Conservation (phyloP, 2,113 vertebrate species). For the Cichladusa arquata region DNA sequence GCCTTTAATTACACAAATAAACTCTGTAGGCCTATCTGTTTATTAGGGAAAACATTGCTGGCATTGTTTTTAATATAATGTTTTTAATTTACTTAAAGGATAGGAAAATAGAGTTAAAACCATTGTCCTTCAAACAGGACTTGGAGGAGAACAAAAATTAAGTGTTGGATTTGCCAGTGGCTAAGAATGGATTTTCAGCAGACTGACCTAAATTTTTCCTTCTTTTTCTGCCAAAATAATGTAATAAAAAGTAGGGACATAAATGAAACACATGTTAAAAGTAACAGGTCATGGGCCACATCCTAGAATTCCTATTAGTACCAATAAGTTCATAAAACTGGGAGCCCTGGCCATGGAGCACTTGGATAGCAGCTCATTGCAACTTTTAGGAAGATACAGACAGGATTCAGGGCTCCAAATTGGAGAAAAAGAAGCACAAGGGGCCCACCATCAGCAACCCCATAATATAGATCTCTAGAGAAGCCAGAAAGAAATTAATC, state of each 20-base stretch:
- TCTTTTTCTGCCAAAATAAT: constrained; percentile 45
- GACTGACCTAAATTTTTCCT: constrained; percentile 2
- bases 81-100: constrained; percentile 51
- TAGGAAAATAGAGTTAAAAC: constrained; percentile 49
- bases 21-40: constrained; percentile 16
- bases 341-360: background rate
- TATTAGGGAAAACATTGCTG: constrained; percentile 52
- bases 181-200: constrained; percentile 16
- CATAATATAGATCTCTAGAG: background rate
- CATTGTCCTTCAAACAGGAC: constrained; percentile 9
- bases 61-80: constrained; percentile 43
- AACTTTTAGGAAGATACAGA: background rate
- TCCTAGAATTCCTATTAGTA: background rate
- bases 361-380: background rate
- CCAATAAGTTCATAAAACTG: background rate
- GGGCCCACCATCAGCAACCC: background rate
- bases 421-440: background rate
- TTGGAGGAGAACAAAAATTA: background rate
- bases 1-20: constrained; percentile 49
- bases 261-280: constrained; percentile 29
- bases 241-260: constrained; percentile 9
- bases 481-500: background rate
- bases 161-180: background rate
- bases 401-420: background rate
- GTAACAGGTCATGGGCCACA: background rate